Evolutionary conservation across 2,797 vertebrate genomes (phyloP).

Genomic region (Poecilia picta): DNA sequence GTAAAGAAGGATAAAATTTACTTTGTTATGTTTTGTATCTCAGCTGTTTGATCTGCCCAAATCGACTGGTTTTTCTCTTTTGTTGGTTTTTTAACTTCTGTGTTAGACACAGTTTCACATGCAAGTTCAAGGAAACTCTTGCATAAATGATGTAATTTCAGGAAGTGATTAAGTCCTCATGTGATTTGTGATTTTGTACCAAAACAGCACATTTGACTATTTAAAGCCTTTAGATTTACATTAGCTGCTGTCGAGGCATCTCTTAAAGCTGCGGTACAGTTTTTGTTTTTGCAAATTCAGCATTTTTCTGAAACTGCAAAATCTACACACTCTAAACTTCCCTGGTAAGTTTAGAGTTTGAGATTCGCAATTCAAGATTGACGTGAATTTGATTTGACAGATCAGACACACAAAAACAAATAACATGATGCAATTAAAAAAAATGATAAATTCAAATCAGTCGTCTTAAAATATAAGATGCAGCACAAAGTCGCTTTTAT

Average conservation of each 20-base stretch:
- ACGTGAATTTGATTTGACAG: too few relatives aligned
- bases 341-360: background rate
- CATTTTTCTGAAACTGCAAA: background rate
- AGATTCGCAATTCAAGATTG: background rate
- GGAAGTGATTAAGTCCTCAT: background rate
- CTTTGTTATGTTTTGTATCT: background rate
- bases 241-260: background rate
- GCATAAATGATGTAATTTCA: background rate
- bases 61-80: constrained; percentile 10
- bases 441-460: background rate
- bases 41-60: background rate
- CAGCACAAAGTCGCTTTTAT: background rate
- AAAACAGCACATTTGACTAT: background rate
- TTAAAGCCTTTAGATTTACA: background rate
- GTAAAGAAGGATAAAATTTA: background rate
- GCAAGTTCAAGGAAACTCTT: background rate
- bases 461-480: background rate
- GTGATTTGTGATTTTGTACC: background rate
- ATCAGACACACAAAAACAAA: background rate
- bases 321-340: too few relatives aligned
- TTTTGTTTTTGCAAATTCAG: background rate
- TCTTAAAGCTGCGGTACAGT: background rate
- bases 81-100: constrained; percentile 33
- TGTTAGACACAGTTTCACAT: constrained; percentile 45
- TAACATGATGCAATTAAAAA: background rate